Conservation (phyloP, 2,888 invertebrate genomes). For the Leucophora obtusa region DNA sequence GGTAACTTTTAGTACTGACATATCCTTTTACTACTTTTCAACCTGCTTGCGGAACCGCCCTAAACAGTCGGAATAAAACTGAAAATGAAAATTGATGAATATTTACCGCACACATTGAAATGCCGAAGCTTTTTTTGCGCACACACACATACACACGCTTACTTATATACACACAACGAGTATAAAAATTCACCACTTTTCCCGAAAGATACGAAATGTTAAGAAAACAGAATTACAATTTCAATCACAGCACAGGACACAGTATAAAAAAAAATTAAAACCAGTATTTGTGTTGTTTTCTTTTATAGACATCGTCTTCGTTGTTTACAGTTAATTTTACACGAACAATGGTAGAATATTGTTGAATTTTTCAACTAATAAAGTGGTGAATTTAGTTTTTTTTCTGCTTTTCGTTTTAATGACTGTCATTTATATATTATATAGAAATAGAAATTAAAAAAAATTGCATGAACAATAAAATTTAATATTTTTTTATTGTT, state of each 20-base stretch:
- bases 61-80: conserved; percentile 79
- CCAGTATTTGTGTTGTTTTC: neutral
- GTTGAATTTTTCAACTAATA: neutral
- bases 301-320: neutral
- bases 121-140: conserved; percentile 56
- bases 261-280: conserved; percentile 25
- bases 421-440: conserved; percentile 3
- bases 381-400: conserved; percentile 5
- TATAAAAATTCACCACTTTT: conserved; percentile 46
- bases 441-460: neutral
- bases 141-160: conserved; percentile 44
- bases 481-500: neutral
- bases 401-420: conserved; percentile 1
- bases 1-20: conserved; percentile 56
- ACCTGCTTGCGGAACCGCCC: conserved; percentile 79
- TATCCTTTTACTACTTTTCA: conserved; percentile 68
- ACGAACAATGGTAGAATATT: conserved; percentile 11
- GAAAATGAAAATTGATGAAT: conserved; percentile 78
- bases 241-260: conserved; percentile 52
- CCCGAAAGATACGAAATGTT: conserved; percentile 33
- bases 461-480: neutral
- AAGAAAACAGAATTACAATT: conserved; percentile 17
- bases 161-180: conserved; percentile 18
- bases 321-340: conserved; percentile 30
- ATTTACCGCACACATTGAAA: conserved; percentile 68